Evolutionary conservation across 1,140 invertebrate genomes (phyloP).

Genomic region (Lycorma delicatula): DNA sequence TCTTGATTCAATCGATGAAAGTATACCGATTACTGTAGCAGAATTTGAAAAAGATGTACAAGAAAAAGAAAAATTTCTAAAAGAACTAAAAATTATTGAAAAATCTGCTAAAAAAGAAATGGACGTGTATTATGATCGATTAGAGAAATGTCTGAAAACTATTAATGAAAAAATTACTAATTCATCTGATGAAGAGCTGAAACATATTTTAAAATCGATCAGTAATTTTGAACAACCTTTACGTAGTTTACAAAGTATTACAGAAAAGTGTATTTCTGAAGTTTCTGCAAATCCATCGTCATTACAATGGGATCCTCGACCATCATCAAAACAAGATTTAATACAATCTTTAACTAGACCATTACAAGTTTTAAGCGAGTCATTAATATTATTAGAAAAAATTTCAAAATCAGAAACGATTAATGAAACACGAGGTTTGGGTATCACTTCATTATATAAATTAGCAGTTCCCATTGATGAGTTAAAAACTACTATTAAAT

Average conservation of each 20-base stretch:
- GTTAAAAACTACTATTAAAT: conserved; percentile 27
- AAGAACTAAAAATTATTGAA: conserved; percentile 4
- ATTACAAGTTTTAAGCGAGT: conserved; percentile 22
- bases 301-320: not conserved
- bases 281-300: conserved; percentile 19
- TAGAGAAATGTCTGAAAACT: not conserved
- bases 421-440: conserved; percentile 18
- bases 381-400: conserved; percentile 20
- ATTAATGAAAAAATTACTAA: conserved; percentile 3
- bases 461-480: conserved; percentile 26
- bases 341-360: conserved; percentile 22
- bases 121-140: not conserved
- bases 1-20: not conserved
- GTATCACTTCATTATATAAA: conserved; percentile 24
- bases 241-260: conserved; percentile 23
- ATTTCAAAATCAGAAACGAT: conserved; percentile 14
- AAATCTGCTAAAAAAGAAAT: not conserved
- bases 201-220: conserved; percentile 19
- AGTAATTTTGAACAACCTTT: conserved; percentile 24
- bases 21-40: conserved; percentile 10
- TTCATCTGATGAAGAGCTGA: conserved; percentile 18
- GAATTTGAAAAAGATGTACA: conserved; percentile 10
- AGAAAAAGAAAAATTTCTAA: conserved; percentile 1
- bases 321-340: conserved; percentile 17
- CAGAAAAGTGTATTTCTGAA: conserved; percentile 23